Base-by-base conservation (phyloP, 2,113 vertebrate species). In the Pseudopipra pipra region DNA sequence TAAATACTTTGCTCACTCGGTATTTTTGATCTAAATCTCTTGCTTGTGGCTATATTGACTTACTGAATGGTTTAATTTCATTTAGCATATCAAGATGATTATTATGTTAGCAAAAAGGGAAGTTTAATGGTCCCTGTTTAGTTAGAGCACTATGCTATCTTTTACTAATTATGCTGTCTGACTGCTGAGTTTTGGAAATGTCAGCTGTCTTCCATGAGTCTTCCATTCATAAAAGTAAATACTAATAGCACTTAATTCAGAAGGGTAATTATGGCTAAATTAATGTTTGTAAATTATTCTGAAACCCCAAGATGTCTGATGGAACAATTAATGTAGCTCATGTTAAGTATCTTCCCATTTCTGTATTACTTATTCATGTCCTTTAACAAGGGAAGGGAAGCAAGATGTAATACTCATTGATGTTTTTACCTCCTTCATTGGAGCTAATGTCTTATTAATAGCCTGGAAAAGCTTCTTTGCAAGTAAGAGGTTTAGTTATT, bases 381-480 rank as follows among this genome's bases (percentile, higher is more conserved):
- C 62, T 82, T 87, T 89, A 79, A 72, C 24, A 84, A 84, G 70
- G 35, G 44, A 89, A 82, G 4, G 41, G 14, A 78, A 89, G 33
- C n/a, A 91, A 55, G 85, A 90, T 71, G 33, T 56, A 86, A 75
- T 37, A 15, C 44, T 92, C 61, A 30, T 44, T 71, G 56, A 52
- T 31, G 56, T 63, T 92, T 77, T 81, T 28, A 71, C 84, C 35
- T 89, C 52, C 58, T 92, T 94, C 56, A 76, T 73, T 78, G 71
- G 17, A 44, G 30, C 33, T 93, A 78, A 82, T 87, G 58, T 75
- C 68, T 95, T 95, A 89, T 82, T 95, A 96, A 87, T 72, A 91
- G 35, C 22, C 46, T 92, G 77, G 73, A 84, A 94, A 93, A 95
- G 5, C 62, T 44, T 82, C 41, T 77, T 87, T 73, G 51, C 41